Evolutionary conservation across 1,140 invertebrate genomes (phyloP).

Genomic region (Philotrypesis tridentata): DNA sequence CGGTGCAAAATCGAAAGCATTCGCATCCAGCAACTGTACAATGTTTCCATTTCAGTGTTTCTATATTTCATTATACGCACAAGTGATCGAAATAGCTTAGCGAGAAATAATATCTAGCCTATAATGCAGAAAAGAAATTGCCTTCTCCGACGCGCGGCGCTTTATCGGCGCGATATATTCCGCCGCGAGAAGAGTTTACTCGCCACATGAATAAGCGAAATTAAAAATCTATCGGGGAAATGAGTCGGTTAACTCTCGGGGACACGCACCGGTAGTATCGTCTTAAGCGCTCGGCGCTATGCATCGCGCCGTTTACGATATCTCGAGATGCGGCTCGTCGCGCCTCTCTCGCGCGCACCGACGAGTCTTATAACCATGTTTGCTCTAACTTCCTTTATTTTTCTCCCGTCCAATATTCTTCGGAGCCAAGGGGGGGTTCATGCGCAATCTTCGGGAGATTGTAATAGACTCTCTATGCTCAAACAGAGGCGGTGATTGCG

Average conservation of each 20-base stretch:
- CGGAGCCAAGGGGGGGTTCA: constrained; percentile 11
- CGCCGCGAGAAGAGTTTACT: not conserved
- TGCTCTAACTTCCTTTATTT: not conserved
- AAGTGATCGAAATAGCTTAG: too few species aligned
- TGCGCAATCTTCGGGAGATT: constrained; percentile 29
- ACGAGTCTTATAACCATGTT: not conserved
- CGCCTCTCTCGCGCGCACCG: not conserved
- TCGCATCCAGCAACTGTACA: too few species aligned
- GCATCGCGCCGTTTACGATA: constrained; percentile 3
- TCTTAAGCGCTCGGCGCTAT: constrained; percentile 2
- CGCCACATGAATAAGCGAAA: not conserved
- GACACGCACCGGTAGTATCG: constrained; percentile 60
- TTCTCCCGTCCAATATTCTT: not conserved
- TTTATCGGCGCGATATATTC: not conserved
- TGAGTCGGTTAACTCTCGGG: constrained; percentile 71
- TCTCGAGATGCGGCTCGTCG: not conserved
- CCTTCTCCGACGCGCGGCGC: too few species aligned
- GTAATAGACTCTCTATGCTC: not conserved
- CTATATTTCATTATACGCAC: too few species aligned
- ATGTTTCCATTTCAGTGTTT: too few species aligned
- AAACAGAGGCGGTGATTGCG: constrained; percentile 28
- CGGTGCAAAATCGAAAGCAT: too few species aligned
- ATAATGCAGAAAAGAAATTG: too few species aligned
- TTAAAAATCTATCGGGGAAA: constrained; percentile 57
- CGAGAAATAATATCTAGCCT: too few species aligned